Conservation (phyloP, 2,888 invertebrate genomes). For the Athalia rosae region DNA sequence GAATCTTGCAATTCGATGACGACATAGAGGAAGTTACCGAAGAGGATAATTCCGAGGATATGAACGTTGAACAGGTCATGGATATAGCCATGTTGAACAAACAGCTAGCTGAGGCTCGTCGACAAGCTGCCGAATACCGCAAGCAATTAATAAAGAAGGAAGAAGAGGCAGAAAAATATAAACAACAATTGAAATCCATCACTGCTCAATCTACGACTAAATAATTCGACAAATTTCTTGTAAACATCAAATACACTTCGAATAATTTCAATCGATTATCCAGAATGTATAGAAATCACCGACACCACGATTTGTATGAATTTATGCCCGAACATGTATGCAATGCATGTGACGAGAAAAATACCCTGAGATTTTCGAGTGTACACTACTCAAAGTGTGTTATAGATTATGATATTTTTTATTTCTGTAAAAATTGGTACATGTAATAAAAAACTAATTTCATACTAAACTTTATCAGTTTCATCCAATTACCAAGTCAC, state of each 20-base stretch:
- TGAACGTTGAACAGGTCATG: slow-evolving; percentile 62
- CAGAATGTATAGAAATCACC: too few species aligned
- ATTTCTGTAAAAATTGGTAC: slow-evolving; percentile 38
- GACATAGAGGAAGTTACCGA: slow-evolving; percentile 71
- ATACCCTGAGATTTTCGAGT: too few species aligned
- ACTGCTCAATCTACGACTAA: slow-evolving; percentile 58
- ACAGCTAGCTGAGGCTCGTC: slow-evolving; percentile 69
- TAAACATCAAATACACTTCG: too few species aligned
- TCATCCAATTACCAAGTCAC: too few species aligned
- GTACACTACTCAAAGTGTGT: slow-evolving; percentile 23
- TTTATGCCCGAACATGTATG: too few species aligned
- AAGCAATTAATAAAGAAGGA: slow-evolving; percentile 70
- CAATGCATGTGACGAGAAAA: too few species aligned
- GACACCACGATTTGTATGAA: too few species aligned
- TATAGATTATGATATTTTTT: slow-evolving; percentile 43
- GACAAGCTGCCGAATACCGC: slow-evolving; percentile 70
- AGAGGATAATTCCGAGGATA: slow-evolving; percentile 75
- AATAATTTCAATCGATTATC: too few species aligned
- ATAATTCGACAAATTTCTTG: slow-evolving; percentile 45
- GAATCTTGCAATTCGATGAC: slow-evolving; percentile 67
- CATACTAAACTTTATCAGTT: slow-evolving; percentile 25
- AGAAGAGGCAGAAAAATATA: slow-evolving; percentile 72
- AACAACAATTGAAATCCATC: slow-evolving; percentile 70
- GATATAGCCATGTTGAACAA: slow-evolving; percentile 69
- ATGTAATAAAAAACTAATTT: slow-evolving; percentile 43